Percentiles rank a stretch among this genome's conserved stretches.
phyloP scores from a whole-genome alignment of 2,888 invertebrate species.

The Pheosia gnoma region DNA sequence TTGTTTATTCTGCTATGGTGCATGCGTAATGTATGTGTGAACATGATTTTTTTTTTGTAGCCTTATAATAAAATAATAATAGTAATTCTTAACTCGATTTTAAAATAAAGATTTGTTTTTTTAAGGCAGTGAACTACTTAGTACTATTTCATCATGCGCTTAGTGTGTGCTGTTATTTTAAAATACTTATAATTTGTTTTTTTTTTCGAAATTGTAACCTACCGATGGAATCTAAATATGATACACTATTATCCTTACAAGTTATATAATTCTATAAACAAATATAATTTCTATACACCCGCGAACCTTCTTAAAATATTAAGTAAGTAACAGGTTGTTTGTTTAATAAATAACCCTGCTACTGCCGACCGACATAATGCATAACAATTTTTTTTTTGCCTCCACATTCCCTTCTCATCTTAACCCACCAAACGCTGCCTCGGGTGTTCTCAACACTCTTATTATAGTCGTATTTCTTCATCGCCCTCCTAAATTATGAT shows the following conservation, averaged over 20 bases:
- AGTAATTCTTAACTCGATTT: too few species aligned
- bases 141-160: too few species aligned
- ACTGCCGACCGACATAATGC: slow-evolving; percentile 23
- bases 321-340: slow-evolving; percentile 19
- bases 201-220: too few species aligned
- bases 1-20: too few species aligned
- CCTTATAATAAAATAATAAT: too few species aligned
- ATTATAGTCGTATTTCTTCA: slow-evolving; percentile 55
- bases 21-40: too few species aligned
- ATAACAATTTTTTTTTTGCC: slow-evolving; percentile 38
- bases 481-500: slow-evolving; percentile 61
- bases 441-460: slow-evolving; percentile 25
- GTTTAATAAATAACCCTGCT: slow-evolving; percentile 33
- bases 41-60: too few species aligned
- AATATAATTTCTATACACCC: background rate
- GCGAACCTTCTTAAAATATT: slow-evolving; percentile 17
- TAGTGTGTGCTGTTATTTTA: too few species aligned
- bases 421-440: slow-evolving; percentile 18
- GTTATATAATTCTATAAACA: background rate
- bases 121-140: too few species aligned
- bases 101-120: background rate
- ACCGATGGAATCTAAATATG: too few species aligned
- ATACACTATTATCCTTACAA: too few species aligned
- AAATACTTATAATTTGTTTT: too few species aligned
- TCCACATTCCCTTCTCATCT: slow-evolving; percentile 18